phyloP scores from a whole-genome alignment of 2,888 invertebrate species.

The Trileptium ribeirensis region DNA sequence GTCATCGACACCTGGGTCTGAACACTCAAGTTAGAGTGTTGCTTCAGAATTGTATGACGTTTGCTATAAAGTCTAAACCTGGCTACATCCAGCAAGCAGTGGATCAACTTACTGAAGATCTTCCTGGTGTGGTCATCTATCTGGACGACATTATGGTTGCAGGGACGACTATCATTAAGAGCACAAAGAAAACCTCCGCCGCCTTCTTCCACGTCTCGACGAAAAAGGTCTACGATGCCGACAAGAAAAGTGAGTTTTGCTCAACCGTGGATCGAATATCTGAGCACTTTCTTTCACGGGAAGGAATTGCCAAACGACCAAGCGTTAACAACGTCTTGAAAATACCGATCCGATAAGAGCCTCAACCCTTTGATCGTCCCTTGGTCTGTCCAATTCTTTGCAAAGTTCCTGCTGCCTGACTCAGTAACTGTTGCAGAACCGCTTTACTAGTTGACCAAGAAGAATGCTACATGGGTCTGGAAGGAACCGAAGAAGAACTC shows the following conservation, averaged over 20 bases:
- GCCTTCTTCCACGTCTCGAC: slow-evolving; percentile 1
- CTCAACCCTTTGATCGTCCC: too few species aligned
- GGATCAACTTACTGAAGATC: slow-evolving; percentile 26
- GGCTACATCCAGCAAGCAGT: slow-evolving; percentile 27
- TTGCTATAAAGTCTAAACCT: slow-evolving; percentile 16
- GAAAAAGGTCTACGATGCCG: slow-evolving; percentile 20
- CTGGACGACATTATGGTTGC: slow-evolving; percentile 19
- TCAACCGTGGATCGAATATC: not conserved
- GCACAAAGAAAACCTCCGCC: not conserved
- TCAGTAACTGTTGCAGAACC: not conserved
- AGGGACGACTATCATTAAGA: not conserved
- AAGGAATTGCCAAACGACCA: slow-evolving; percentile 22
- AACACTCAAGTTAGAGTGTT: slow-evolving; percentile 24
- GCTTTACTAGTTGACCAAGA: not conserved
- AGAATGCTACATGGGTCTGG: not conserved
- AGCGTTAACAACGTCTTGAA: slow-evolving; percentile 28
- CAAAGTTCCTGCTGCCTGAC: not conserved
- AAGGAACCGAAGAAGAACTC: not conserved
- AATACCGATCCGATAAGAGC: too few species aligned
- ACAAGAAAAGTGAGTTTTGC: slow-evolving; percentile 23
- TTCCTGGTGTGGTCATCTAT: slow-evolving; percentile 26
- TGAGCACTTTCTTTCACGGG: slow-evolving; percentile 21
- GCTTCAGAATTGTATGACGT: slow-evolving; percentile 24
- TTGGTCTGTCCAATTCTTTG: not conserved
- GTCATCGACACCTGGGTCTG: slow-evolving; percentile 10